These are phyloP conservation scores for Brotogeris chrysoptera DNA, from an alignment of 2,797 vertebrate species.

Conservation along the genomic window DNA sequence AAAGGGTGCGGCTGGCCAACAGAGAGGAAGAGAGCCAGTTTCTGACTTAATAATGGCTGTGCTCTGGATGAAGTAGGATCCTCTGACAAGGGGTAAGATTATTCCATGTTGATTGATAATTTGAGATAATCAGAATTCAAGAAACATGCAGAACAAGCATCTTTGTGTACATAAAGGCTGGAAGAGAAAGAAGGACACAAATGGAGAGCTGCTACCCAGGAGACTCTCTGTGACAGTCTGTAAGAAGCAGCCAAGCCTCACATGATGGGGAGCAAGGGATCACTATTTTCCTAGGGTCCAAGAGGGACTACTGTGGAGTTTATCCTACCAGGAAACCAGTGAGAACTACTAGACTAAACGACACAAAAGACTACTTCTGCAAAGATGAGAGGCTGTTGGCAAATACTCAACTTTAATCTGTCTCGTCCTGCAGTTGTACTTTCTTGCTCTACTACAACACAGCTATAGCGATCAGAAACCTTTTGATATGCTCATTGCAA, in stretches of 20 bases:
- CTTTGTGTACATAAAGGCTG: background rate
- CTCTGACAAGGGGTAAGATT: background rate
- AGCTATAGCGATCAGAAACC: background rate
- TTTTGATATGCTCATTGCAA: background rate
- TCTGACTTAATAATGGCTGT: background rate
- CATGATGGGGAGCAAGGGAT: background rate
- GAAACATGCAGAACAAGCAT: background rate
- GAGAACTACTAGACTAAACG: background rate
- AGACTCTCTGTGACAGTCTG: background rate
- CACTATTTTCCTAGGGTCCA: background rate
- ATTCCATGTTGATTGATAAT: background rate
- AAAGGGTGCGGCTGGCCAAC: background rate
- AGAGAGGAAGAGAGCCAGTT: background rate
- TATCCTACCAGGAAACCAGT: background rate
- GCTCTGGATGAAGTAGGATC: background rate
- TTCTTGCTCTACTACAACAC: background rate
- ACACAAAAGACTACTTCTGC: background rate
- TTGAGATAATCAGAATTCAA: background rate
- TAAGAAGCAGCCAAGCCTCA: background rate
- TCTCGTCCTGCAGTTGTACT: background rate
- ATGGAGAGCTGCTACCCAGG: background rate
- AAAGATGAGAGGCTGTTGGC: background rate
- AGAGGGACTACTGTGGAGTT: background rate
- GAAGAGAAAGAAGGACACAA: background rate
- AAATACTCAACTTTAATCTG: background rate